Conservation (phyloP, 2,113 vertebrate species). For the Pedetes capensis region DNA sequence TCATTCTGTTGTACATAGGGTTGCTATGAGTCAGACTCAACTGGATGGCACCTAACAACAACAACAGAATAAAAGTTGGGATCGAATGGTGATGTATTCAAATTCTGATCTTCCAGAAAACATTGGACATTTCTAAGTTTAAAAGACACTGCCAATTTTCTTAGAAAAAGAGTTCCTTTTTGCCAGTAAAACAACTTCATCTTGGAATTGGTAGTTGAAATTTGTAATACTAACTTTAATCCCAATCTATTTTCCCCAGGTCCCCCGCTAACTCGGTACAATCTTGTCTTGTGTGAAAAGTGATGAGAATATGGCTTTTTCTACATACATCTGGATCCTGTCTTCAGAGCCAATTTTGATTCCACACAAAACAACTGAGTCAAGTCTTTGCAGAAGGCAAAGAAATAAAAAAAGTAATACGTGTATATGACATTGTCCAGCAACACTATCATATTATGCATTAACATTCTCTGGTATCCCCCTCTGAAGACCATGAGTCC, state of each 20-base stretch:
- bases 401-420: neutral
- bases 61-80: neutral
- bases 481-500: neutral
- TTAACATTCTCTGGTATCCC: neutral
- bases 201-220: neutral
- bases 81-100: neutral
- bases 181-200: neutral
- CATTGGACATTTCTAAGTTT: neutral
- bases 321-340: accelerated
- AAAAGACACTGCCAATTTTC: neutral
- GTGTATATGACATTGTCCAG: neutral
- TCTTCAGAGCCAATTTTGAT: neutral
- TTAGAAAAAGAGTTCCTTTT: neutral
- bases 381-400: neutral
- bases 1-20: too few species aligned
- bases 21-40: too few species aligned
- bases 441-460: neutral
- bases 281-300: neutral
- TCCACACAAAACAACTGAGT: neutral
- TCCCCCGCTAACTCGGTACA: too few species aligned
- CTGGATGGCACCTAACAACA: too few species aligned
- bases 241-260: neutral
- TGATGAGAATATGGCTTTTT: neutral
- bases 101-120: neutral
- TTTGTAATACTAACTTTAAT: neutral